These are phyloP conservation scores for Paraescarpia echinospica DNA, from an alignment of 1,140 invertebrate species.

Conservation along the genomic window DNA sequence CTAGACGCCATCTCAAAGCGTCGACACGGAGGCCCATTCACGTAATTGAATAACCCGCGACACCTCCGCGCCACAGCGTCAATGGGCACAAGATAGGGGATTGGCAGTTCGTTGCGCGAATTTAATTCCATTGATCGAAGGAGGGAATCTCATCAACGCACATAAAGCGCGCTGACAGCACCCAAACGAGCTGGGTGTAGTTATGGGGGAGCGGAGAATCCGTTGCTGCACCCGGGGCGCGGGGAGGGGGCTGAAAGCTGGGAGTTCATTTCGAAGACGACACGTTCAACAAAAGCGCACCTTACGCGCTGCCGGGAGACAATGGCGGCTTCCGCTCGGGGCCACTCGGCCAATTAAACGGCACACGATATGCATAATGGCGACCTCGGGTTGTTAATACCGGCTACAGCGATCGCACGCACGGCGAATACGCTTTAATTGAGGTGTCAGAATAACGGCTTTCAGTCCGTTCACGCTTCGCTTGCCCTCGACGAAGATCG, in stretches of 20 bases:
- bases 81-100: neutral
- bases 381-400: neutral
- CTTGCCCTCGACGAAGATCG: neutral
- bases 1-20: neutral
- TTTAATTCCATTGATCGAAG: slow-evolving; percentile 6
- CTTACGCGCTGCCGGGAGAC: neutral
- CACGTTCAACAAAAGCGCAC: neutral
- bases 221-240: neutral
- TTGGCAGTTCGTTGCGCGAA: neutral
- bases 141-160: neutral
- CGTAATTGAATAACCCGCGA: neutral
- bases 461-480: neutral
- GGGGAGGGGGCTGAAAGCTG: neutral
- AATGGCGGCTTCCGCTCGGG: neutral
- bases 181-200: neutral
- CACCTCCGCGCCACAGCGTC: neutral
- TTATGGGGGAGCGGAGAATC: neutral
- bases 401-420: neutral
- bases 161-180: neutral
- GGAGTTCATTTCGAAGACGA: neutral
- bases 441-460: slow-evolving; percentile 3
- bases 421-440: neutral
- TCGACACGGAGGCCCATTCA: neutral
- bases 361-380: neutral
- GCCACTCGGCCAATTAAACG: slow-evolving; percentile 3